Conservation (phyloP, 2,113 vertebrate genomes). For the Aspidoscelis tigris region DNA sequence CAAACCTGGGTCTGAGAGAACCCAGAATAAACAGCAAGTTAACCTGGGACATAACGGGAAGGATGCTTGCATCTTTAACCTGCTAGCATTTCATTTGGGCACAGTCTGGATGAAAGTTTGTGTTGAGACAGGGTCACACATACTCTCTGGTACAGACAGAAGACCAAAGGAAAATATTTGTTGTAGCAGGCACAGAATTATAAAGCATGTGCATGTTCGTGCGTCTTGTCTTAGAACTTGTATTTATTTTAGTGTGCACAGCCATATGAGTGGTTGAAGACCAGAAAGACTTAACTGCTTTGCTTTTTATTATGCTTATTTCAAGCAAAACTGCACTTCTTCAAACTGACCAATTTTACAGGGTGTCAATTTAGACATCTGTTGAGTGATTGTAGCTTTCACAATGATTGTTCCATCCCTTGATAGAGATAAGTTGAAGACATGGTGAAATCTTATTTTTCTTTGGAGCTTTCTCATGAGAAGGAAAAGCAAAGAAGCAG, state of each 20-base stretch:
- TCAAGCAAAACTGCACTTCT: background rate
- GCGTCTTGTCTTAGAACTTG: too few species aligned
- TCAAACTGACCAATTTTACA: background rate
- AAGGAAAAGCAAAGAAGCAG: too few species aligned
- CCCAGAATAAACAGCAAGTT: too few species aligned
- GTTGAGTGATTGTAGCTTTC: background rate
- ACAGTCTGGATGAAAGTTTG: too few species aligned
- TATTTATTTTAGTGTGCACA: background rate
- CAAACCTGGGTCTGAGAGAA: too few species aligned
- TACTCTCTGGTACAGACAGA: background rate
- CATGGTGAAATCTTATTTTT: rapidly evolving
- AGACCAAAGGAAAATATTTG: background rate
- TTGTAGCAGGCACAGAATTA: background rate
- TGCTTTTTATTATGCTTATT: background rate
- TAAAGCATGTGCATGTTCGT: too few species aligned
- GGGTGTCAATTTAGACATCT: background rate
- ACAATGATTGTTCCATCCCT: background rate
- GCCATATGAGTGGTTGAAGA: background rate
- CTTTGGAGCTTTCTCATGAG: background rate
- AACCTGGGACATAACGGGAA: too few species aligned
- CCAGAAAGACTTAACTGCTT: background rate
- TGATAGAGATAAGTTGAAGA: background rate
- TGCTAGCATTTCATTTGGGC: too few species aligned
- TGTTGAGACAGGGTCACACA: too few species aligned
- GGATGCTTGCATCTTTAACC: too few species aligned